Base-by-base conservation (phyloP, 1,140 invertebrate species). In the Euura lappo region DNA sequence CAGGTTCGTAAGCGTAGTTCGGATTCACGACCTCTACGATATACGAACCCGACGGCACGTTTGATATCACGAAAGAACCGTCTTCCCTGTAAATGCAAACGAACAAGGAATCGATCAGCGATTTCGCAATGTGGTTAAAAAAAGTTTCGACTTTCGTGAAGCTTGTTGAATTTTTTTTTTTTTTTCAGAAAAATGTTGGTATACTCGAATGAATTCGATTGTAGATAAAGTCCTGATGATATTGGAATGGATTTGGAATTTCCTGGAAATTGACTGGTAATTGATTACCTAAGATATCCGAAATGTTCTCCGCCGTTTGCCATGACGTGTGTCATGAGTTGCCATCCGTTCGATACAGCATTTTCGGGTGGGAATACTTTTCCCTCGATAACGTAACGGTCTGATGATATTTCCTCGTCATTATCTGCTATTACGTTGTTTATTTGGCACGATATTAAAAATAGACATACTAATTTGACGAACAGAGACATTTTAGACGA, bases 1-100 rank as follows among this genome's bases (percentile, higher is more conserved):
- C 92, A 4, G 96, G 95, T 79, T 99, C 97, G 81, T 97, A 99
- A 74, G 94, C 90, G 81, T 93, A 97, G 81, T 98, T 94, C 4
- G 97, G 95, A 89, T 98, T 94, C 6, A 96, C 85, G 11, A 98
- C 92, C 89, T 99, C 98, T 2, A 99, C 90, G 43, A 99, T 91
- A 83, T 99, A 99, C 1, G 98, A 99, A 6, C 98, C 98, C 43
- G 96, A 94, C 3, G 96, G 95, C 0, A 99, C 89, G 80, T 97
- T 96, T 78, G 94, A 93, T 66, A 99, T 92, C 8, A 92, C 87
- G 86, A 99, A 99, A 7, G 93, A 92, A n/a, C 98, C 98, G 90
- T 99, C 98, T 79, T 95, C 93, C 79, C 93, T 94, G 71, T 73
- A 81, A 83, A 84, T 28, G 28, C 28, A 1, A 28, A 28, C 28